A percentile compares a stretch with the other conserved stretches of the same genome.
Evolutionary conservation across 2,797 vertebrate species (phyloP).

Genomic region (Gila robusta): DNA sequence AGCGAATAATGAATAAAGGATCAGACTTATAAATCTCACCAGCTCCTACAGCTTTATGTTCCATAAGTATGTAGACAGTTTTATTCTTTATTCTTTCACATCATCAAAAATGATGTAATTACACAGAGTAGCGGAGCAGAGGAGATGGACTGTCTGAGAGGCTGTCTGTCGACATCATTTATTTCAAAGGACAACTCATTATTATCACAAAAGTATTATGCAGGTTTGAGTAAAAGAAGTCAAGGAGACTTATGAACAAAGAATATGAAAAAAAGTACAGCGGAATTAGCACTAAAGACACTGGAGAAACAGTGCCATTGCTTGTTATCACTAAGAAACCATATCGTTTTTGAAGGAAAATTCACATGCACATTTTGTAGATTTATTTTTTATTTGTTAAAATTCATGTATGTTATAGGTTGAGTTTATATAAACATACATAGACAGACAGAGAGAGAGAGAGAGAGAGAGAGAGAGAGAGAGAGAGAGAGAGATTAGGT

Average conservation of each 20-base stretch:
- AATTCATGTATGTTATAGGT: neutral
- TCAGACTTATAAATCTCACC: conserved; percentile 5
- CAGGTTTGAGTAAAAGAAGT: neutral
- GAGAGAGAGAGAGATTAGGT: too few species aligned
- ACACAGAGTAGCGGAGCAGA: conserved; percentile 28
- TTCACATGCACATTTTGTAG: neutral
- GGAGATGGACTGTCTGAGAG: conserved; percentile 1
- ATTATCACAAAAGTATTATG: conserved; percentile 5
- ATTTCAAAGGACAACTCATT: conserved; percentile 34
- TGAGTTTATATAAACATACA: neutral
- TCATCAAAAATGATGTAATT: conserved; percentile 23
- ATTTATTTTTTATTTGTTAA: neutral
- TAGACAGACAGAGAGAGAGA: accelerated
- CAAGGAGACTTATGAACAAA: neutral
- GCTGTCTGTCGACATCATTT: neutral
- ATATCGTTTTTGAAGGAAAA: neutral
- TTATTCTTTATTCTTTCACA: conserved; percentile 5
- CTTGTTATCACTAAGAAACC: conserved; percentile 1
- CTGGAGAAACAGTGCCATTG: neutral
- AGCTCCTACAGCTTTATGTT: neutral
- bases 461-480: too few species aligned
- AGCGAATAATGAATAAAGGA: conserved; percentile 18
- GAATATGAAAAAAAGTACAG: neutral
- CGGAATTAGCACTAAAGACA: neutral
- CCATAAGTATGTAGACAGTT: neutral